Evolutionary conservation across 1,140 invertebrate genomes (phyloP).

Genomic region (Drosophila sp.): DNA sequence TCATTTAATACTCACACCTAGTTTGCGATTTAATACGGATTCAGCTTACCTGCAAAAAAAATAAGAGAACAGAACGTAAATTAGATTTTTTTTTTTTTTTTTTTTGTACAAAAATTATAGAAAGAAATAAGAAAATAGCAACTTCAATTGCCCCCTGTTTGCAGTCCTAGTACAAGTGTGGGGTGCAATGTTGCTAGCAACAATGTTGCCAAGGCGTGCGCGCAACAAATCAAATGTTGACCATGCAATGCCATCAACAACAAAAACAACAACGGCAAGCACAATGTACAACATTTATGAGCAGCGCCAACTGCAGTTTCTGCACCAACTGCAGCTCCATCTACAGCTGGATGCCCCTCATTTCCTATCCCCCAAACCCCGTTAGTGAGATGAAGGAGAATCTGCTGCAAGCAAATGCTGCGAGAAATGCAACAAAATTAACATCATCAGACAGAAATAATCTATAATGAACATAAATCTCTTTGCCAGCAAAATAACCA

Average conservation of each 20-base stretch:
- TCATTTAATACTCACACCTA: constrained; percentile 67
- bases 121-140: neutral
- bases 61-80: constrained; percentile 10
- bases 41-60: constrained; percentile 68
- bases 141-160: neutral
- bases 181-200: constrained; percentile 47
- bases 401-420: constrained; percentile 71
- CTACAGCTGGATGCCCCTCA: constrained; percentile 53
- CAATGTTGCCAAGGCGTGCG: constrained; percentile 71
- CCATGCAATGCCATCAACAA: constrained; percentile 60
- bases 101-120: neutral
- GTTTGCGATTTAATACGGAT: constrained; percentile 57
- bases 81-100: neutral
- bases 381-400: constrained; percentile 14
- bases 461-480: constrained; percentile 82
- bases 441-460: constrained; percentile 82
- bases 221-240: constrained; percentile 74
- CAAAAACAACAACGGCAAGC: constrained; percentile 47
- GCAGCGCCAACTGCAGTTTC: constrained; percentile 43
- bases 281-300: constrained; percentile 63
- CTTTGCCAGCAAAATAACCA: constrained; percentile 37
- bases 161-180: neutral
- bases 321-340: constrained; percentile 39
- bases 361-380: constrained; percentile 44
- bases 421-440: constrained; percentile 82